Base-by-base conservation (phyloP, 2,888 invertebrate genomes). In the Machimus atricapillus region DNA sequence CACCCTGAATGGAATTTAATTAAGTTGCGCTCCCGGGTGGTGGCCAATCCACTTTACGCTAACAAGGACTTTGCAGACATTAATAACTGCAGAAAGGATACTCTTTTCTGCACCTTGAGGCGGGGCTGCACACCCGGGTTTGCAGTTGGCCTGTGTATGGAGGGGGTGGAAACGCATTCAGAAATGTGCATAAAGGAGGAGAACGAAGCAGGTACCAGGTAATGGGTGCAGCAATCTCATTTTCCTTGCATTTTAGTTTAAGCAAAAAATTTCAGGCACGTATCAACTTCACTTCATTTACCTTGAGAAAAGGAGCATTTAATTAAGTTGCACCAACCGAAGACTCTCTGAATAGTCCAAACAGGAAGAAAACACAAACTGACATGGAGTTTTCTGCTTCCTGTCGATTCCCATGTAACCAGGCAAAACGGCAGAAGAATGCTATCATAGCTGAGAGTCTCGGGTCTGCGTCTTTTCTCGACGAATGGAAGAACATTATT, bases 201-300 rank as follows among this genome's bases (percentile, higher is more conserved):
- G 27, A 23, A 23, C 19, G 27, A 2, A 27, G 23, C 66, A 8
- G 23, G 23, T 23, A 66, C 23, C 66, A 9, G 27, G 78, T 78
- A 34, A 78, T 43, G 78, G 43, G 23, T 43, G 78, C 43, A 78
- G 78, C 43, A 78, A 78, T 78, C 78, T 78, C 78, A 78, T 78
- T 78, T 43, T n/a, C n/a, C 12, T 43, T 46, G 46, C 27, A 40
- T 78, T 78, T 78, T 19, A 78, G 78, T 23, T 78, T 78, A 40
- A 40, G 40, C 12, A 78, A 78, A 78, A 78, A 78, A 43, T 40
- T 37, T 16, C 40, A 46, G 37, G 12, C 78, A 78, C 78, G 78
- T 78, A 78, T 78, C 40, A 78, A 40, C 40, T 78, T 43, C 40
- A 78, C 23, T 78, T 78, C 40, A 78, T 34, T 19, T 78, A 46